Evolutionary conservation across 2,113 vertebrate species (phyloP), one percentile per base, ranked within the genome.

Genomic region (Cinclus mexicanus): DNA sequence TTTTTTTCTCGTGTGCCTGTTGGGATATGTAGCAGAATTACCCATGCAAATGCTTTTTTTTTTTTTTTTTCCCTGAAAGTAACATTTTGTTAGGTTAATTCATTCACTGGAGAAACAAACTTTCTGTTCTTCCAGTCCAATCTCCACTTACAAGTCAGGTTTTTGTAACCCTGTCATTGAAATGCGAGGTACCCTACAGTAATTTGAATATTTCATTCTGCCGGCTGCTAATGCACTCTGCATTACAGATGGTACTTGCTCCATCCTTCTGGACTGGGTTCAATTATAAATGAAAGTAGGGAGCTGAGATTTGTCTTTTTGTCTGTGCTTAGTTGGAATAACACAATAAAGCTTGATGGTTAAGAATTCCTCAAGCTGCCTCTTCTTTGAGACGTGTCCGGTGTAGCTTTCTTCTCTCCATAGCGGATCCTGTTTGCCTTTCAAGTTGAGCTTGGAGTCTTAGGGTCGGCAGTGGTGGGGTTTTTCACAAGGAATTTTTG

Each of bases 241-340:
- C 80, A 86, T 97, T 97, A 97, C 98, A 98, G 98, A 98, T 98
- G 98, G 98, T 92, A 91, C 96, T 95, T 93, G 94, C 97, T 97
- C 96, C 95, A 97, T 98, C 98, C 98, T 98, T 97, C 98, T 98
- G 98, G 98, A 98, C 98, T 94, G 82, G 91, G 94, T 97, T 98
- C 98, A 98, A 98, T 98, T 98, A 98, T 98, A 98, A 97, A 98
- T 98, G 98, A 97, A 98, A 96, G 96, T 97, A 96, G 98, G 97
- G 98, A 98, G 97, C 97, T 96, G 98, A 98, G 98, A 98, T 98
- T 98, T 98, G 97, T 98, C 97, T 99, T 98, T 98, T 98, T 98
- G 98, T 98, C 97, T 98, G 97, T 98, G 97, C 98, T 98, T 98
- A 98, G 98, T 98, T 98, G 97, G 96, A 98, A 98, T 97, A 98